These are phyloP conservation scores for Ceyx margarethae DNA, from an alignment of 2,113 vertebrate genomes.

Conservation along the genomic window DNA sequence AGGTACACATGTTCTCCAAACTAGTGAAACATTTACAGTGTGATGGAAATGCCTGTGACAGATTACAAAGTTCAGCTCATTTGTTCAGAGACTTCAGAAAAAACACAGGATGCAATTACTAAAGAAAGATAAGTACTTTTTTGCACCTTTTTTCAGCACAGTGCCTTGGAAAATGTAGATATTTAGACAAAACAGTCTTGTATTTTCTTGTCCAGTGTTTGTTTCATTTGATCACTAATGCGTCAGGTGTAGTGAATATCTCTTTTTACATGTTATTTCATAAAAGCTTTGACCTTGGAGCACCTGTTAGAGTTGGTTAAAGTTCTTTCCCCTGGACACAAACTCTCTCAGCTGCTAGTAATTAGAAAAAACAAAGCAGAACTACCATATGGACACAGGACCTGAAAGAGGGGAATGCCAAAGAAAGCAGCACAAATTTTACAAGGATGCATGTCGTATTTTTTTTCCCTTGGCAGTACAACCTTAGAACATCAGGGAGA, in stretches of 20 bases:
- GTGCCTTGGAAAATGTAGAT: background rate
- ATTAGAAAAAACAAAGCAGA: slow-evolving; percentile 72
- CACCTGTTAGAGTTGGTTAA: slow-evolving; percentile 41
- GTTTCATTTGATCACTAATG: background rate
- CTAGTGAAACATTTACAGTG: background rate
- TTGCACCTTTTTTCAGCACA: background rate
- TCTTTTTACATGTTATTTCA: background rate
- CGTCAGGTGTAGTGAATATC: slow-evolving; percentile 3
- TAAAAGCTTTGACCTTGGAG: slow-evolving; percentile 8
- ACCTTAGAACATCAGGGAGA: background rate
- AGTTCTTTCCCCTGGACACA: slow-evolving; percentile 26
- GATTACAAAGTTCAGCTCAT: background rate
- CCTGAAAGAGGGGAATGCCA: slow-evolving; percentile 37
- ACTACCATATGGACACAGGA: slow-evolving; percentile 42
- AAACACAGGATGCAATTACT: background rate
- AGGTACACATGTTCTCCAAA: background rate
- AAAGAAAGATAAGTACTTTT: background rate
- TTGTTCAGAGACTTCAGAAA: background rate
- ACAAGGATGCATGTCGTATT: background rate
- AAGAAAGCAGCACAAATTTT: slow-evolving; percentile 60
- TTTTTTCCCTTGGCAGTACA: slow-evolving; percentile 58
- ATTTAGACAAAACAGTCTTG: background rate
- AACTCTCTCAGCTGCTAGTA: slow-evolving; percentile 55
- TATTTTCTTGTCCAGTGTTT: slow-evolving; percentile 6
- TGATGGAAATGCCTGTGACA: slow-evolving; percentile 5